phyloP scores from a whole-genome alignment of 1,140 invertebrate genomes.

The Cylas formicarius region DNA sequence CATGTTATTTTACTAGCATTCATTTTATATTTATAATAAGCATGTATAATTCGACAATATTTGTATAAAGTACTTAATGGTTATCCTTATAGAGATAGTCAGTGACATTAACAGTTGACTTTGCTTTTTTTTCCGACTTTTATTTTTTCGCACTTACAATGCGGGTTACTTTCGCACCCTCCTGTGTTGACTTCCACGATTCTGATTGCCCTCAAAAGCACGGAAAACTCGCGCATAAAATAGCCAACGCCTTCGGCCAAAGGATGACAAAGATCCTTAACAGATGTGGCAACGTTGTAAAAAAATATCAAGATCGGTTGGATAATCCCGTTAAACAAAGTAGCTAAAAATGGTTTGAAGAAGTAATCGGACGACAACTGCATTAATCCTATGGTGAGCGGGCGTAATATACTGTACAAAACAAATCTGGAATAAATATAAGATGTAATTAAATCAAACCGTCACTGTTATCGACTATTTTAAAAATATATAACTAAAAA shows the following conservation, averaged over 20 bases:
- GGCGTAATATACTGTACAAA: constrained; percentile 50
- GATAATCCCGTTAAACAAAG: constrained; percentile 55
- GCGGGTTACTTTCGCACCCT: background rate
- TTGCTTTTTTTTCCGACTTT: background rate
- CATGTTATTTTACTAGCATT: too few species aligned
- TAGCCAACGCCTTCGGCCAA: constrained; percentile 47
- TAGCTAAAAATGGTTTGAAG: constrained; percentile 56
- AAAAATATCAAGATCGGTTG: constrained; percentile 56
- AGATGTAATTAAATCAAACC: constrained; percentile 3
- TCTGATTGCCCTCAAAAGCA: constrained; percentile 44
- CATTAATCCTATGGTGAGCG: constrained; percentile 52
- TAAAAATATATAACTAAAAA: too few species aligned
- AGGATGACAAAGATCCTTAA: constrained; percentile 56
- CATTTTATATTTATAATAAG: too few species aligned
- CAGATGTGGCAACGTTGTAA: constrained; percentile 53
- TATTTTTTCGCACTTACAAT: background rate
- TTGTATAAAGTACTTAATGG: too few species aligned
- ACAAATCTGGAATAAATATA: constrained; percentile 44
- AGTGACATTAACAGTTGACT: too few species aligned
- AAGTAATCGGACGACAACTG: constrained; percentile 59
- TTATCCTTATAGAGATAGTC: too few species aligned
- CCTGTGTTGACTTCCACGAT: constrained; percentile 30
- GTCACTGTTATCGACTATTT: too few species aligned
- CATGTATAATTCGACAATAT: too few species aligned
- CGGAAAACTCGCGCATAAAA: constrained; percentile 45